Evolutionary conservation across 2,113 vertebrate genomes (phyloP).

Genomic region (Hippopotamus amphibius): DNA sequence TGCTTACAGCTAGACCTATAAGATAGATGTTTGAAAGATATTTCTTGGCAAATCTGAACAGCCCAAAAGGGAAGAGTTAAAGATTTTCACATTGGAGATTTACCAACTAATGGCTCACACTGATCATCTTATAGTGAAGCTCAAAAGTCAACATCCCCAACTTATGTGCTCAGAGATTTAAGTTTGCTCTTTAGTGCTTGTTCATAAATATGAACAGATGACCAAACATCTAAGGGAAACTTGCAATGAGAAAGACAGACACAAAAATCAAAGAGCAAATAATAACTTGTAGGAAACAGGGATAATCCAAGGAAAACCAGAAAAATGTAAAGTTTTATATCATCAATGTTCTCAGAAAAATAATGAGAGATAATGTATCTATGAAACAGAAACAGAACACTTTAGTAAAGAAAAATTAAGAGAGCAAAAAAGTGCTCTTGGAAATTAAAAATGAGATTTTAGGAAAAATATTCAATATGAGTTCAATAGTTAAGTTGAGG

Average conservation of each 20-base stretch:
- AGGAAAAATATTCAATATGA: neutral
- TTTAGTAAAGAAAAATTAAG: slow-evolving; percentile 19
- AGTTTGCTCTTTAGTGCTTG: neutral
- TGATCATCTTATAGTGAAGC: neutral
- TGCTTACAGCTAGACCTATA: neutral
- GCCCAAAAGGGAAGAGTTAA: neutral
- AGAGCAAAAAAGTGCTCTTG: neutral
- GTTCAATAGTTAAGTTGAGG: neutral
- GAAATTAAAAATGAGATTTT: neutral
- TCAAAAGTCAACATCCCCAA: neutral
- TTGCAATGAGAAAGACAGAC: neutral
- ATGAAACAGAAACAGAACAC: neutral
- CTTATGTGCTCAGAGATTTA: neutral
- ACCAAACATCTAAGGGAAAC: neutral
- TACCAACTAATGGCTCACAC: neutral
- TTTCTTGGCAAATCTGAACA: neutral
- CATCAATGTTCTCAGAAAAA: neutral
- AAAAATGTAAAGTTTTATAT: neutral
- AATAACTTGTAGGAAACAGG: neutral
- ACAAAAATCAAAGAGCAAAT: neutral
- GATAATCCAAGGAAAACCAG: neutral
- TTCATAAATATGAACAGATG: neutral
- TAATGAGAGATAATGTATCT: neutral
- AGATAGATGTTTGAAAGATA: neutral
- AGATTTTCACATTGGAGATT: neutral